These are phyloP conservation scores for Vanacampus margaritifer DNA, from an alignment of 2,113 vertebrate species.

Conservation along the genomic window DNA sequence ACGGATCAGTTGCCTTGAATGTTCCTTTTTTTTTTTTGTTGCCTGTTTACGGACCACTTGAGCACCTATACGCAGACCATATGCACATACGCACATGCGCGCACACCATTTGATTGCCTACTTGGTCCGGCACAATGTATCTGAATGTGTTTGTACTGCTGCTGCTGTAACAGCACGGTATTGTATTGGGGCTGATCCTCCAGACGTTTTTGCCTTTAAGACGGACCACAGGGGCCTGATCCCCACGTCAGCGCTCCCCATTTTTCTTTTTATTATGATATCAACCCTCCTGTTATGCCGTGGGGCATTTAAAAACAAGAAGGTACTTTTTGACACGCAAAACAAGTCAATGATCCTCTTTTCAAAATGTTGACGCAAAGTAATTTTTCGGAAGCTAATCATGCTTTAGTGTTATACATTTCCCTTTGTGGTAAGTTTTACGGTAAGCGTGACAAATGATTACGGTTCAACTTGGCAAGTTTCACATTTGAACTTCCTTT, in stretches of 20 bases:
- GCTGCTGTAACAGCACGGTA: slow-evolving; percentile 44
- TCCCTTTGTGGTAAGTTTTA: too few species aligned
- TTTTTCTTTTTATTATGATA: not conserved
- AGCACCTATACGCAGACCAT: slow-evolving; percentile 50
- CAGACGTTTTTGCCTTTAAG: slow-evolving; percentile 66
- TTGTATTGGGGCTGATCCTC: slow-evolving; percentile 57
- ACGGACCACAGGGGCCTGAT: slow-evolving; percentile 63
- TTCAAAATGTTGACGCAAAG: not conserved
- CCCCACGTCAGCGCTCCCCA: slow-evolving; percentile 47
- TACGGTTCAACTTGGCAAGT: too few species aligned
- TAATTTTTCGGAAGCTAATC: not conserved
- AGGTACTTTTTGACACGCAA: too few species aligned
- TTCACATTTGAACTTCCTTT: too few species aligned
- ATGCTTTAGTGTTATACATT: too few species aligned
- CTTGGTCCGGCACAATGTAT: slow-evolving; percentile 50
- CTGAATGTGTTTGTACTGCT: slow-evolving; percentile 64
- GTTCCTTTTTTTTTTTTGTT: slow-evolving; percentile 59
- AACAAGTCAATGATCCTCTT: not conserved
- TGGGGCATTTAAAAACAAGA: not conserved
- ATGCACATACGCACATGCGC: slow-evolving; percentile 17
- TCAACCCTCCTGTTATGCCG: not conserved
- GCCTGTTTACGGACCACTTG: slow-evolving; percentile 57
- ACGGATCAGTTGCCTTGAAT: slow-evolving; percentile 68
- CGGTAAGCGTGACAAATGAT: too few species aligned
- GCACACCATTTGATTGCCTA: slow-evolving; percentile 49